Evolutionary conservation across 2,888 invertebrate species (phyloP).

Genomic region (Gymnoscelis rufifasciata): DNA sequence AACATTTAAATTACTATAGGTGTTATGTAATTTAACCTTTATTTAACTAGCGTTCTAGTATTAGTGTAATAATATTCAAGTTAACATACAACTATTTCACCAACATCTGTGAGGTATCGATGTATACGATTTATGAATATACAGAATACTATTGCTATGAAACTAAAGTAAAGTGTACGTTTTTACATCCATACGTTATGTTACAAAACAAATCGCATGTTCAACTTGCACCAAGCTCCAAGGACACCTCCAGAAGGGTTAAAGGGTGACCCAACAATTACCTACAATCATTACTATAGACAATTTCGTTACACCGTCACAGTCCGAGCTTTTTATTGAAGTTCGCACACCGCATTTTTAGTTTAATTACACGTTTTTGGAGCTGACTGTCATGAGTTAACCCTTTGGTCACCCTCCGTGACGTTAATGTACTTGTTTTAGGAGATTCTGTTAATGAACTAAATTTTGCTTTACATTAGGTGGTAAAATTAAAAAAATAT

Average conservation of each 20-base stretch:
- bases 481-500: no score
- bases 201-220: no score
- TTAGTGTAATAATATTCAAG: no score
- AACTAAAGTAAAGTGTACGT: no score
- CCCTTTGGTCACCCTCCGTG: conserved; percentile 45
- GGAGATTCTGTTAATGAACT: conserved; percentile 29
- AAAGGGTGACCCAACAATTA: conserved; percentile 72
- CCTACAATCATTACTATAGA: conserved; percentile 75
- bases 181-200: no score
- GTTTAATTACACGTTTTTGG: conserved; percentile 64
- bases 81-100: no score
- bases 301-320: conserved; percentile 72
- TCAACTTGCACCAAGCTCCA: conserved; percentile 31
- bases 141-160: no score
- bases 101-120: no score
- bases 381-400: conserved; percentile 15
- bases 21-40: no score
- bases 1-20: no score
- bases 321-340: conserved; percentile 71
- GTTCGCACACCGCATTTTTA: conserved; percentile 63
- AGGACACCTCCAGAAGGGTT: conserved; percentile 65
- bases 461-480: conserved; percentile 2
- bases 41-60: no score
- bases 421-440: conserved; percentile 33
- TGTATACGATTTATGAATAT: no score